A percentile compares a stretch with the other conserved stretches of the same genome.
These are phyloP conservation scores for Octonoba sinensis DNA, from an alignment of 2,888 invertebrate genomes.

Conservation along the genomic window DNA sequence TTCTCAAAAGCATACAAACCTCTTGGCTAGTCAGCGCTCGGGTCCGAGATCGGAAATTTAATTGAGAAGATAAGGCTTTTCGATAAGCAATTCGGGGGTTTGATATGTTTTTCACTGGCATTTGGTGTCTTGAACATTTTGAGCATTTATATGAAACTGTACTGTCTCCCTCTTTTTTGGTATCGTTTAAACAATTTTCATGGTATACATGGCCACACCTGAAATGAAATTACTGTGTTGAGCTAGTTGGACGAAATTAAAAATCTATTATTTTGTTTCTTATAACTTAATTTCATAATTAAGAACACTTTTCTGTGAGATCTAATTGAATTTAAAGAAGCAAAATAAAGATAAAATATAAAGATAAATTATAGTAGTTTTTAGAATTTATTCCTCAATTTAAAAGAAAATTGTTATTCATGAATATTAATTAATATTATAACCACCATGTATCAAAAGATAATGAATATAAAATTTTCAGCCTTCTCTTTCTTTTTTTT, in stretches of 20 bases:
- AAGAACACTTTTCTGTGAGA: too few relatives aligned
- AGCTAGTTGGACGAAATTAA: not conserved
- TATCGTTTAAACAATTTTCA: constrained; percentile 38
- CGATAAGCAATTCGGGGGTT: constrained; percentile 26
- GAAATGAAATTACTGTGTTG: not conserved
- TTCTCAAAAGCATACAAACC: not conserved
- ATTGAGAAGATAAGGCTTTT: not conserved
- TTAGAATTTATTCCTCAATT: too few relatives aligned
- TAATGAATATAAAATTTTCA: too few relatives aligned
- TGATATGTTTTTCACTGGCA: not conserved
- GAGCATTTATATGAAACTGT: constrained; percentile 14
- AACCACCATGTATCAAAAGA: too few relatives aligned
- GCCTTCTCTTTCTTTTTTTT: too few relatives aligned
- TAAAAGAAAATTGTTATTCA: too few relatives aligned
- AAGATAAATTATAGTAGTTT: too few relatives aligned
- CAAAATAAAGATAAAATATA: too few relatives aligned
- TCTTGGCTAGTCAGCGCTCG: constrained; percentile 21
- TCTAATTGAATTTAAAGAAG: too few relatives aligned
- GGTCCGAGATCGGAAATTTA: constrained; percentile 14
- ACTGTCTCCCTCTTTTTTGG: constrained; percentile 24
- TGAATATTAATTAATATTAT: too few relatives aligned
- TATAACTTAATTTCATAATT: too few relatives aligned
- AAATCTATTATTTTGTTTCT: not conserved
- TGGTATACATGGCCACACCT: constrained; percentile 65
- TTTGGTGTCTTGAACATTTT: constrained; percentile 38